Percentiles rank a stretch among this genome's conserved stretches.
phyloP scores from a whole-genome alignment of 2,113 vertebrate genomes.

The Callipepla californica region DNA sequence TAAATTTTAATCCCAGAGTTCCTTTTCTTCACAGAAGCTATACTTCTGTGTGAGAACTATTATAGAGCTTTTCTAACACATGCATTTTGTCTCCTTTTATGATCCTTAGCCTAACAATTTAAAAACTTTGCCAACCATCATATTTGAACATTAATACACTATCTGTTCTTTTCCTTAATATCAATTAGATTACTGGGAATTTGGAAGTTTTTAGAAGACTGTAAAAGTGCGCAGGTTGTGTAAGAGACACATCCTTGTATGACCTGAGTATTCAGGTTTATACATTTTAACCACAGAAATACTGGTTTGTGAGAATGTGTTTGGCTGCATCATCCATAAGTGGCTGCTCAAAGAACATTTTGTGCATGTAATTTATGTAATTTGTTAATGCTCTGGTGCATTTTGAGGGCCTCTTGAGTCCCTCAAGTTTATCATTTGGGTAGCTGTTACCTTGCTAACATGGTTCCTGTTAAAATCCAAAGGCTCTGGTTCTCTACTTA shows the following conservation, averaged over 20 bases:
- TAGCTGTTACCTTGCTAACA: constrained; percentile 20
- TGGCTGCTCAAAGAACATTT: background rate
- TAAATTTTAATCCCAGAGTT: background rate
- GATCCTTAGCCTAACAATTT: background rate
- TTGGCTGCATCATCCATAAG: background rate
- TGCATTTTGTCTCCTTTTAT: background rate
- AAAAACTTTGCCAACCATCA: background rate
- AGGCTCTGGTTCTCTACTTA: constrained; percentile 57
- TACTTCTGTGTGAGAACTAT: background rate
- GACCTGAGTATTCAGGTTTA: background rate
- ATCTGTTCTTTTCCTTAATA: background rate
- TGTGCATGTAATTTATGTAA: background rate
- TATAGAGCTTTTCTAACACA: background rate
- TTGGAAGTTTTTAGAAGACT: background rate
- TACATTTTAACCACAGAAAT: accelerated
- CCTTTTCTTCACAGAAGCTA: background rate
- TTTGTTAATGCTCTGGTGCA: constrained; percentile 25
- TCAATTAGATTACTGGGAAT: background rate
- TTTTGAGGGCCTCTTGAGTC: constrained; percentile 25
- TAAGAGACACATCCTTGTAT: background rate
- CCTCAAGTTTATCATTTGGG: background rate
- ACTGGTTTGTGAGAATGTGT: background rate
- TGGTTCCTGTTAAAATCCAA: constrained; percentile 14
- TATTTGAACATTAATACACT: background rate
- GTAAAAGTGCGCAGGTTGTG: background rate